Conservation (phyloP, 1,140 invertebrate genomes). For the Fopius arisanus region DNA sequence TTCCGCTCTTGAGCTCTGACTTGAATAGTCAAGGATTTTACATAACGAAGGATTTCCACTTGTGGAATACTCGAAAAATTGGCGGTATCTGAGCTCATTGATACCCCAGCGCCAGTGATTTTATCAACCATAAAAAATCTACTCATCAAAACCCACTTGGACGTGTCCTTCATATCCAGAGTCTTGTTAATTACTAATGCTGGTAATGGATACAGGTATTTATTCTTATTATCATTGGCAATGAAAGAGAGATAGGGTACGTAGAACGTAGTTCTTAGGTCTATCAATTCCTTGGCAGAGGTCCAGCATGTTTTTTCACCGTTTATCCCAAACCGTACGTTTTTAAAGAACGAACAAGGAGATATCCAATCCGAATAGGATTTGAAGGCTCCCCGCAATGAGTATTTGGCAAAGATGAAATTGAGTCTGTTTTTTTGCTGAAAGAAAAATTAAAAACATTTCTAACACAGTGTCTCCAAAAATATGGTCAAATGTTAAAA, state of each 20-base stretch:
- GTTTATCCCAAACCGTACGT: slow-evolving; percentile 68
- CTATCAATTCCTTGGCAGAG: slow-evolving; percentile 65
- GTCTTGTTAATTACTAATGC: slow-evolving; percentile 58
- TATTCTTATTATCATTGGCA: slow-evolving; percentile 54
- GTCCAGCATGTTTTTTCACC: slow-evolving; percentile 65
- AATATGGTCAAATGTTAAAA: too few species aligned
- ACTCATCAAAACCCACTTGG: slow-evolving; percentile 70
- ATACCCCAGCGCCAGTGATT: slow-evolving; percentile 57
- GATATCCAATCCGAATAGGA: slow-evolving; percentile 59
- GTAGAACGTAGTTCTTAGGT: slow-evolving; percentile 66
- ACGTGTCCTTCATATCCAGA: slow-evolving; percentile 57
- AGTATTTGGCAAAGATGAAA: slow-evolving; percentile 57
- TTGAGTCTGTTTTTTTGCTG: slow-evolving; percentile 60
- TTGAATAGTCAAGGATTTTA: slow-evolving; percentile 59
- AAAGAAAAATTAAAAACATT: slow-evolving; percentile 36
- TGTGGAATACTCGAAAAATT: slow-evolving; percentile 36
- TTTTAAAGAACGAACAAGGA: slow-evolving; percentile 62
- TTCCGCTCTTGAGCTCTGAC: slow-evolving; percentile 62
- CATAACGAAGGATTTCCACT: slow-evolving; percentile 50
- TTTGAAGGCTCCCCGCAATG: slow-evolving; percentile 53
- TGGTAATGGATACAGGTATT: slow-evolving; percentile 68
- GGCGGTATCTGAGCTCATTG: slow-evolving; percentile 41
- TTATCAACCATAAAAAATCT: slow-evolving; percentile 76
- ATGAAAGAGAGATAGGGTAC: slow-evolving; percentile 68
- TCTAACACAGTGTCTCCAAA: slow-evolving; percentile 23